phyloP scores from a whole-genome alignment of 2,113 vertebrate species.

The Dolichallabes microphthalmus region DNA sequence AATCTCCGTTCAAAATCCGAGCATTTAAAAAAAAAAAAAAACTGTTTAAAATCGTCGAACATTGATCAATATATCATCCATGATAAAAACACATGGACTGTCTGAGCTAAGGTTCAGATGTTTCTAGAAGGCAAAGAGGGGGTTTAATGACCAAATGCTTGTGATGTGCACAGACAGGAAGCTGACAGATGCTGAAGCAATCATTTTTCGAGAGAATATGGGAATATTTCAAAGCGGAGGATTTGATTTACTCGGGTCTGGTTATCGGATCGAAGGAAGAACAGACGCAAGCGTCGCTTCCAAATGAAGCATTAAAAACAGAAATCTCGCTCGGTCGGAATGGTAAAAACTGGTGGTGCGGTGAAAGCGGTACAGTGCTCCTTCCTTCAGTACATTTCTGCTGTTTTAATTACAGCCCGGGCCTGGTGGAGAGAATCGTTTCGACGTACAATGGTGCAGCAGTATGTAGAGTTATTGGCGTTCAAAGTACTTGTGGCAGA shows the following conservation, averaged over 20 bases:
- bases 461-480: conserved; percentile 57
- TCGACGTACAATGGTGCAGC: conserved; percentile 49
- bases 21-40: not conserved
- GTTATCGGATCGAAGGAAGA: conserved; percentile 50
- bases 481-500: conserved; percentile 50
- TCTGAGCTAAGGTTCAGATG: conserved; percentile 59
- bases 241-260: conserved; percentile 60
- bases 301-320: conserved; percentile 43
- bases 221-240: conserved; percentile 52
- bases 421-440: conserved; percentile 46
- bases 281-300: conserved; percentile 31
- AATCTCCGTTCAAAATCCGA: not conserved
- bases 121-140: conserved; percentile 58
- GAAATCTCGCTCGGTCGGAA: conserved; percentile 37
- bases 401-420: conserved; percentile 49
- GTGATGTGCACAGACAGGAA: conserved; percentile 50
- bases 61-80: conserved; percentile 44
- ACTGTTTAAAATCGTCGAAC: conserved; percentile 51
- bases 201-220: conserved; percentile 50
- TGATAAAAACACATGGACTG: not conserved
- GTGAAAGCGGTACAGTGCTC: conserved; percentile 1
- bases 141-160: conserved; percentile 32
- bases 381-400: conserved; percentile 35
- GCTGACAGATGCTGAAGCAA: conserved; percentile 58
- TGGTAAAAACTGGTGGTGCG: conserved; percentile 35